Conservation (phyloP, 2,113 vertebrate species). For the Hyaena hyaena region DNA sequence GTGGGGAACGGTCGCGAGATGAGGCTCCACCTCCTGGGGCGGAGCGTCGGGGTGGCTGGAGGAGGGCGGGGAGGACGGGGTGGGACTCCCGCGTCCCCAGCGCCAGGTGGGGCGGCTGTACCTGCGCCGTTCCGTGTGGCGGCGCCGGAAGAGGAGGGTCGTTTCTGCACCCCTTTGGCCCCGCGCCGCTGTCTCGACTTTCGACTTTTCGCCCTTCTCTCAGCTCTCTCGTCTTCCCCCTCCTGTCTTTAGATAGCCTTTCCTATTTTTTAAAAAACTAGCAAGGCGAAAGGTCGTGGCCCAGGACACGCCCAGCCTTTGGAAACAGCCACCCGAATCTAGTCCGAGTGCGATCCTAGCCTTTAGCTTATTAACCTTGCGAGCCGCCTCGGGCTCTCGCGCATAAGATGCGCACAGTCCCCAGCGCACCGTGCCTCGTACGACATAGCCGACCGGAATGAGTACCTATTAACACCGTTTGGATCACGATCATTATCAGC, state of each 20-base stretch:
- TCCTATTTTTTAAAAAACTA: neutral
- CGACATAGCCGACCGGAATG: neutral
- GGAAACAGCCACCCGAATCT: neutral
- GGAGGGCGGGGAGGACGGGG: rapidly evolving
- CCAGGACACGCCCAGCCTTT: neutral
- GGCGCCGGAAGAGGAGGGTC: rapidly evolving
- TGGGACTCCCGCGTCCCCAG: rapidly evolving
- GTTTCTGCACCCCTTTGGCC: rapidly evolving
- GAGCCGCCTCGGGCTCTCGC: neutral
- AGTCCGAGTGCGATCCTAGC: neutral
- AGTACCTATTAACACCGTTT: neutral
- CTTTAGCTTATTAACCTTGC: neutral
- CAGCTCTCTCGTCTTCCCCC: neutral
- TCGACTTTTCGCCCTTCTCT: neutral
- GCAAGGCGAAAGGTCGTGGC: neutral
- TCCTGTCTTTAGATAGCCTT: neutral
- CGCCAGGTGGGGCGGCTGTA: rapidly evolving
- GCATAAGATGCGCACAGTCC: neutral
- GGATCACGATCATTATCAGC: neutral
- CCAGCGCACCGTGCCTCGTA: neutral
- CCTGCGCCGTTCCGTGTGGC: rapidly evolving
- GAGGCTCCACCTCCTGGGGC: too few species aligned
- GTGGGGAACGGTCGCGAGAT: rapidly evolving
- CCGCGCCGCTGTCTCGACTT: neutral
- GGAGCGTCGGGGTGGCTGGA: neutral